Percentiles rank a stretch among this genome's conserved stretches.
phyloP scores from a whole-genome alignment of 2,113 vertebrate genomes.

The Brachypodius melanocephalos region DNA sequence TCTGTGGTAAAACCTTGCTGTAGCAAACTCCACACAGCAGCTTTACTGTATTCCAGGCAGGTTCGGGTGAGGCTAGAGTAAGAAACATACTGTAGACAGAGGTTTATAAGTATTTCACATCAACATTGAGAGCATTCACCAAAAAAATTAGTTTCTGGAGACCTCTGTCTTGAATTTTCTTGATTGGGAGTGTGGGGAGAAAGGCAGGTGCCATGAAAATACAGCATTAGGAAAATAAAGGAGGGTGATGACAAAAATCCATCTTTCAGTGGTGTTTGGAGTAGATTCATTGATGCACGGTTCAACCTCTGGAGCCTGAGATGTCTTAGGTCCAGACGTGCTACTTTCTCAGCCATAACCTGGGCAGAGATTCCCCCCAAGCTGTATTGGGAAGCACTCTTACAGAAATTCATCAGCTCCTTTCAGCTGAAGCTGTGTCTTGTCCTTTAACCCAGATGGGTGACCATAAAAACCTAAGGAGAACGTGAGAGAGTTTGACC shows the following conservation, averaged over 20 bases:
- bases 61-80: neutral
- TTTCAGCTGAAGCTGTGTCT: neutral
- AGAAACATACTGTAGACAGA: neutral
- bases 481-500: fast-evolving
- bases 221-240: neutral
- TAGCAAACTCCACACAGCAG: neutral
- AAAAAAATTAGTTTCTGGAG: neutral
- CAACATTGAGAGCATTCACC: neutral
- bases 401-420: neutral
- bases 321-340: neutral
- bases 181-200: fast-evolving
- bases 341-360: neutral
- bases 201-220: neutral
- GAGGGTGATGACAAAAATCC: neutral
- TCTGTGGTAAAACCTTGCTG: neutral
- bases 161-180: neutral
- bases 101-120: neutral
- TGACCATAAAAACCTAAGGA: neutral
- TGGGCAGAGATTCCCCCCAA: neutral
- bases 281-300: fast-evolving
- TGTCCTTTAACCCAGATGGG: neutral
- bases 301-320: neutral
- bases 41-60: neutral
- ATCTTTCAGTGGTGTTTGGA: neutral
- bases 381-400: fast-evolving